These are phyloP conservation scores for Saccopteryx bilineata DNA, from an alignment of 2,113 vertebrate species.

Conservation along the genomic window DNA sequence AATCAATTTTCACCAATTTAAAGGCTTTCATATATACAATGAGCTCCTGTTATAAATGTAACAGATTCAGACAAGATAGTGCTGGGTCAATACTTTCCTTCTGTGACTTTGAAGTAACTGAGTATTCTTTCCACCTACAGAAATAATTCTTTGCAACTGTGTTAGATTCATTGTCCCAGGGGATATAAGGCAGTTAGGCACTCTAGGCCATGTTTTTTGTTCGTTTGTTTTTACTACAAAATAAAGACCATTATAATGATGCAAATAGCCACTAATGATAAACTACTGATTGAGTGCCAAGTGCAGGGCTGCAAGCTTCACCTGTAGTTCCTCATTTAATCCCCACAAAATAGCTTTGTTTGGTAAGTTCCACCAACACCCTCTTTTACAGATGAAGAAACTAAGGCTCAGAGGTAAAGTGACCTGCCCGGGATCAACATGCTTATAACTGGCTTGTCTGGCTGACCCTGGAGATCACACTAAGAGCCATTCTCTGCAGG, in stretches of 20 bases:
- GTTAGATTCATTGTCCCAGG: background rate
- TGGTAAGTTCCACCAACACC: background rate
- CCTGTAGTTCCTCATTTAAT: background rate
- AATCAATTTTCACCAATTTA: constrained; percentile 11
- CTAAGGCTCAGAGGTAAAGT: background rate
- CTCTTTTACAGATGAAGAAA: background rate
- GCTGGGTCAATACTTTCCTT: background rate
- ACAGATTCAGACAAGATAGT: background rate
- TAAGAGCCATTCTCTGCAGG: background rate
- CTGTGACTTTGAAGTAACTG: background rate
- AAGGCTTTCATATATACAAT: constrained; percentile 3
- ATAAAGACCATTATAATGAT: background rate
- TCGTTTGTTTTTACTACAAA: background rate
- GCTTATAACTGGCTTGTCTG: background rate
- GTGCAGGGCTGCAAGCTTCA: background rate
- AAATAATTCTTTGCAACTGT: background rate
- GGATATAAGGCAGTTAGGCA: background rate
- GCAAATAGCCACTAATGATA: background rate
- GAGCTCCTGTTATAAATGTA: background rate
- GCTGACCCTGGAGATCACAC: background rate
- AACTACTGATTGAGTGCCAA: background rate
- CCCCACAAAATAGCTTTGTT: background rate
- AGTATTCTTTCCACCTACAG: background rate
- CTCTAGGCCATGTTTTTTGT: background rate
- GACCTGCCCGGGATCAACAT: background rate